A percentile compares a stretch with the other conserved stretches of the same genome.
phyloP scores from a whole-genome alignment of 2,797 vertebrate species.

The Natrix natrix region DNA sequence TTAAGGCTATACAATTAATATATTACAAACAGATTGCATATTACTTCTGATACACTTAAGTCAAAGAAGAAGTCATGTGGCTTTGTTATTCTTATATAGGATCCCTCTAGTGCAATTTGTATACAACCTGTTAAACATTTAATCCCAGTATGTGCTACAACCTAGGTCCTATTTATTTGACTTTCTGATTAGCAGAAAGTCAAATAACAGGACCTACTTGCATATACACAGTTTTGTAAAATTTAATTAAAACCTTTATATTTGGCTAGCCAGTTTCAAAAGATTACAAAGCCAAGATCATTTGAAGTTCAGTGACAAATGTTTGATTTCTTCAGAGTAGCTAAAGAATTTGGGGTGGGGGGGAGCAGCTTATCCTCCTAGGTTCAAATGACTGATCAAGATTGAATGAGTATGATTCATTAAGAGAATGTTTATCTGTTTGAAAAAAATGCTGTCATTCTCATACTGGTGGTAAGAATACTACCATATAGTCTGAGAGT shows the following conservation, averaged over 20 bases:
- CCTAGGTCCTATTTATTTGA: background rate
- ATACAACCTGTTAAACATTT: background rate
- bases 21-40: slow-evolving; percentile 4
- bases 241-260: background rate
- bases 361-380: rapidly evolving
- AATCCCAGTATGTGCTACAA: background rate
- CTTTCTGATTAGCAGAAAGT: background rate
- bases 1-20: background rate
- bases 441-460: background rate
- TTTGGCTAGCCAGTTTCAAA: background rate
- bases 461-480: slow-evolving; percentile 27
- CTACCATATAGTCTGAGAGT: background rate
- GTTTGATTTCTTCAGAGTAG: slow-evolving; percentile 13
- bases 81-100: slow-evolving; percentile 15
- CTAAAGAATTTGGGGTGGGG: slow-evolving; percentile 4
- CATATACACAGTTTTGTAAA: background rate
- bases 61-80: slow-evolving; percentile 57
- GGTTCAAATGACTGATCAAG: slow-evolving; percentile 47
- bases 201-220: background rate
- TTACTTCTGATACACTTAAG: slow-evolving; percentile 53
- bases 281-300: background rate
- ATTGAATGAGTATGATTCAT: slow-evolving; percentile 56
- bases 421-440: slow-evolving; percentile 16
- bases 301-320: background rate
- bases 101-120: slow-evolving; percentile 11